Evolutionary conservation across 2,797 vertebrate genomes (phyloP).

Genomic region (Pipistrellus pygmaeus): DNA sequence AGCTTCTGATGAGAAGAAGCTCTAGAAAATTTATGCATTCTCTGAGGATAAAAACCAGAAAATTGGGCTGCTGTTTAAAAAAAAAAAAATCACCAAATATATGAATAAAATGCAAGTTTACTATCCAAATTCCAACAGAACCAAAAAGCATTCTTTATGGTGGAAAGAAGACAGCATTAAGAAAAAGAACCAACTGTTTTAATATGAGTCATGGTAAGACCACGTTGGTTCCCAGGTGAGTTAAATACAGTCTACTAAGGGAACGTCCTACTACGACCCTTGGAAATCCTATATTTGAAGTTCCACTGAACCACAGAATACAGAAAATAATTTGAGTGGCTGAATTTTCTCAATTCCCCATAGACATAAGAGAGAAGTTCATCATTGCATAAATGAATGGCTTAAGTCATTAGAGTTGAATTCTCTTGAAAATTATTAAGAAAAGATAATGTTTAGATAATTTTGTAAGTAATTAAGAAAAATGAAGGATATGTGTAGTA

Average conservation of each 20-base stretch:
- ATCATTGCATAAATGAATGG: slow-evolving; percentile 6
- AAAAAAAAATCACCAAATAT: background rate
- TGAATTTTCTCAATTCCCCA: slow-evolving; percentile 12
- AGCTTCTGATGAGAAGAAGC: background rate
- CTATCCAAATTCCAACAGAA: slow-evolving; percentile 9
- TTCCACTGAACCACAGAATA: slow-evolving; percentile 45
- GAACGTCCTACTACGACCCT: background rate
- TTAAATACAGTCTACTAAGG: background rate
- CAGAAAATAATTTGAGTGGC: slow-evolving; percentile 43
- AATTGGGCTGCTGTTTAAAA: background rate
- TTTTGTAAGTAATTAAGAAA: slow-evolving; percentile 44
- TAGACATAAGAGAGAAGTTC: background rate
- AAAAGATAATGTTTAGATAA: slow-evolving; percentile 53
- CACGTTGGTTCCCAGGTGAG: background rate
- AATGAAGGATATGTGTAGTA: background rate
- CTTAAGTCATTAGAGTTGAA: slow-evolving; percentile 36
- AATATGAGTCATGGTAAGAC: background rate
- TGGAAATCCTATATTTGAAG: background rate
- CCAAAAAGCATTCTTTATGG: background rate
- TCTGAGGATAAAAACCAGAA: slow-evolving; percentile 20
- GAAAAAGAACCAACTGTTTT: background rate
- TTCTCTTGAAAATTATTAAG: slow-evolving; percentile 58
- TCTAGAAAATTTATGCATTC: slow-evolving; percentile 9
- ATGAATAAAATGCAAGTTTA: background rate
- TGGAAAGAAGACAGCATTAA: background rate